Evolutionary conservation across 2,888 invertebrate genomes (phyloP).

Genomic region (Brassicogethes aeneus): DNA sequence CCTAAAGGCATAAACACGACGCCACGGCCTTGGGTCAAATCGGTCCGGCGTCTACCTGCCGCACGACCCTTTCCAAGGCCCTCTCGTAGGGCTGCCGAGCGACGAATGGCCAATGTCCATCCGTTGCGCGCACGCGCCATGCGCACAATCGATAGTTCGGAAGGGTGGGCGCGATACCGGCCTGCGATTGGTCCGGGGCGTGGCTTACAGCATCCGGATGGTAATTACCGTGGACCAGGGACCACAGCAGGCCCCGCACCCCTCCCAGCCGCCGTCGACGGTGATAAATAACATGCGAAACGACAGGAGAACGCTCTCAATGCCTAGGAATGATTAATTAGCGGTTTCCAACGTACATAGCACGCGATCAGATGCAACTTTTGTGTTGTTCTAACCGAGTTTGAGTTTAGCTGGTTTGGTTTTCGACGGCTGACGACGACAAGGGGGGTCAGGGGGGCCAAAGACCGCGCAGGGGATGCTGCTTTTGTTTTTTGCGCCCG

Average conservation of each 20-base stretch:
- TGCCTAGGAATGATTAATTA: constrained; percentile 42
- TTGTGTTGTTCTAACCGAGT: constrained; percentile 18
- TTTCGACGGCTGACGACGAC: background rate
- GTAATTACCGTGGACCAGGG: constrained; percentile 43
- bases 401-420: constrained; percentile 1
- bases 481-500: too few relatives aligned
- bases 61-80: constrained; percentile 25
- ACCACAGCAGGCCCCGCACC: constrained; percentile 32
- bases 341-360: constrained; percentile 13
- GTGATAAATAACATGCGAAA: constrained; percentile 40
- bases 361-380: constrained; percentile 24
- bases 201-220: constrained; percentile 37
- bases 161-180: constrained; percentile 23
- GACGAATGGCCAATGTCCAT: constrained; percentile 36
- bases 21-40: background rate
- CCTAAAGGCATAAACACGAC: background rate
- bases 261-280: constrained; percentile 11
- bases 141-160: constrained; percentile 5
- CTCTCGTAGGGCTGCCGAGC: constrained; percentile 32
- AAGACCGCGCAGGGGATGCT: too few relatives aligned
- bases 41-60: constrained; percentile 43
- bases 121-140: constrained; percentile 1
- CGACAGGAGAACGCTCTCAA: constrained; percentile 43
- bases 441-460: too few relatives aligned
- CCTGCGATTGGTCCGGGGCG: constrained; percentile 40